Base-by-base conservation (phyloP, 2,888 invertebrate species). In the Acanthococcus lagerstroemiae region DNA sequence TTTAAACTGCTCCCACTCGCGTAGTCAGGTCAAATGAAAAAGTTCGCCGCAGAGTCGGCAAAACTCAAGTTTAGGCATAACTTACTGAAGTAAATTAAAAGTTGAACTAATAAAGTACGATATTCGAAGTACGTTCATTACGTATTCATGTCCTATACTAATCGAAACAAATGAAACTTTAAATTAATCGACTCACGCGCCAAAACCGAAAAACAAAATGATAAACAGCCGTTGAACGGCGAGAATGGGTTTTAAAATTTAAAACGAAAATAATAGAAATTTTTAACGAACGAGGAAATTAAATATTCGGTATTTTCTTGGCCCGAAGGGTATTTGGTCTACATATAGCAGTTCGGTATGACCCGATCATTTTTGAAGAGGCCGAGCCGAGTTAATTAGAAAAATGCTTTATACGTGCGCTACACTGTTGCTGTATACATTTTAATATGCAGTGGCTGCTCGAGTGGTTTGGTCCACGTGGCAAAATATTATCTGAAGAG, bases 311-410 rank as follows among this genome's bases (percentile, higher is more conserved):
- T 30, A 30, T 30, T 30, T n/a, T 9, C 12, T 37, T 37, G 37
- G 37, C 37, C 37, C 37, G 37, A 37, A n/a, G 37, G 37, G n/a
- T 37, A 9, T 37, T 37, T n/a, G n/a, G n/a, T n/a, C 3, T 37
- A 37, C 12, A n/a, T 37, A 44, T 26, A 58, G 44, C 58, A n/a
- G n/a, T n/a, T n/a, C n/a, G n/a, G 44, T 58, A 58, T 19, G 9
- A 9, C 17, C 9, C 19, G 50, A 50, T 58, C 37, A 58, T 46
- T 58, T 58, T 46, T 52, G 44, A 63, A 63, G 21, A 63, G 45
- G 63, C 58, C 63, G 44, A 63, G 63, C 30, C 27, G 54, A 63
- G 63, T 63, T 63, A 63, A 63, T 63, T 63, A 63, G 63, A 63
- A 63, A 63, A 54, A 63, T 54, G 44, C 52, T 63, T 25, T 55